Conservation (phyloP, 1,140 invertebrate species). For the Stegodyphus mimosarum region DNA sequence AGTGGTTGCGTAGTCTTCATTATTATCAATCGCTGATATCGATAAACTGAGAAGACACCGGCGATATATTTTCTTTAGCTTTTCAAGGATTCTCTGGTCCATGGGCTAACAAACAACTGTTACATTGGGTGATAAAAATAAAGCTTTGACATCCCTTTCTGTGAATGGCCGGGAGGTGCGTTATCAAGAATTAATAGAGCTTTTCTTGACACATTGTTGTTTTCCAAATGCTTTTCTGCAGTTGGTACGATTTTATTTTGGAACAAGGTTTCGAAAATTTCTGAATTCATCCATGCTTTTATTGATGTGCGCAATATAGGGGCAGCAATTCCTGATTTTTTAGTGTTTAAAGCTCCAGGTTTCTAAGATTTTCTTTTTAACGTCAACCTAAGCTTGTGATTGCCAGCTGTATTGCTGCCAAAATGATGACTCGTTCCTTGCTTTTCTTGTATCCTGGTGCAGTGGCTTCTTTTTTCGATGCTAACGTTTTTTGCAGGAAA, state of each 20-base stretch:
- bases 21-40: constrained; percentile 7
- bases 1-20: constrained; percentile 2
- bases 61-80: constrained; percentile 1
- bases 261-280: neutral
- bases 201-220: constrained; percentile 7
- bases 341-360: neutral
- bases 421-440: constrained; percentile 16
- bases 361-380: neutral
- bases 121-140: constrained; percentile 2
- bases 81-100: constrained; percentile 10
- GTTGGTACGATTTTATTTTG: neutral
- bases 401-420: neutral
- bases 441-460: constrained; percentile 16
- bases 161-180: neutral
- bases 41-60: constrained; percentile 3
- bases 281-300: neutral
- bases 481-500: neutral
- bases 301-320: neutral
- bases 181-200: neutral
- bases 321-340: neutral
- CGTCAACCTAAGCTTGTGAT: constrained; percentile 7
- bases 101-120: neutral
- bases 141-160: neutral
- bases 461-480: constrained; percentile 17
- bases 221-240: constrained; percentile 1